Percentiles rank a stretch among this genome's conserved stretches.
Conservation (phyloP, 2,797 vertebrate genomes). For the Syndactyla subalaris region DNA sequence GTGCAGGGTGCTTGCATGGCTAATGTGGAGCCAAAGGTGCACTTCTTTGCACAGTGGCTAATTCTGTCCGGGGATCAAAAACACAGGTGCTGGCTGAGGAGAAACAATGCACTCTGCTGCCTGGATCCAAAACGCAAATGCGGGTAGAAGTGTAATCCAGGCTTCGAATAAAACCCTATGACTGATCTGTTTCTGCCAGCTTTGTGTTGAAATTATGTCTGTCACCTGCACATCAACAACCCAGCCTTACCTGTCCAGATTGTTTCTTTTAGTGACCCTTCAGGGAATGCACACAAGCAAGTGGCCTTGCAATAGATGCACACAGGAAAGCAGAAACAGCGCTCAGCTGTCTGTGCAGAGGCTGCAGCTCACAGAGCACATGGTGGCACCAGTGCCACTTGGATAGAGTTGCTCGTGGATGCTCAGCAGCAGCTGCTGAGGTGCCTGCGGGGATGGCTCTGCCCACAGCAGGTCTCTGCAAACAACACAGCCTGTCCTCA, state of each 20-base stretch:
- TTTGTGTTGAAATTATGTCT: background rate
- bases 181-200: background rate
- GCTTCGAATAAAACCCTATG: slow-evolving; percentile 3
- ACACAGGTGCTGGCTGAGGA: background rate
- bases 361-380: background rate
- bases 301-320: background rate
- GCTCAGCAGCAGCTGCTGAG: background rate
- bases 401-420: background rate
- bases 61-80: background rate
- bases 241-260: background rate
- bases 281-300: accelerated
- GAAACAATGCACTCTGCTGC: background rate
- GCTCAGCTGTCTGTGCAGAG: background rate
- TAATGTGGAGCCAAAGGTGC: background rate
- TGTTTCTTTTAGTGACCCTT: background rate
- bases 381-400: background rate
- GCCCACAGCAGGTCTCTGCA: background rate
- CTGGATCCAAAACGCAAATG: background rate
- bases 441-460: accelerated
- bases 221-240: background rate
- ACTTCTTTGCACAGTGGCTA: background rate
- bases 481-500: accelerated
- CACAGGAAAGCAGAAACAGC: background rate
- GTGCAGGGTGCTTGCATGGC: background rate
- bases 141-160: background rate